Evolutionary conservation across 64 coral and sea anemone species (phyloP), one percentile per base, ranked within the genome.

Genomic region (Dendrophyllia cribrosa): DNA sequence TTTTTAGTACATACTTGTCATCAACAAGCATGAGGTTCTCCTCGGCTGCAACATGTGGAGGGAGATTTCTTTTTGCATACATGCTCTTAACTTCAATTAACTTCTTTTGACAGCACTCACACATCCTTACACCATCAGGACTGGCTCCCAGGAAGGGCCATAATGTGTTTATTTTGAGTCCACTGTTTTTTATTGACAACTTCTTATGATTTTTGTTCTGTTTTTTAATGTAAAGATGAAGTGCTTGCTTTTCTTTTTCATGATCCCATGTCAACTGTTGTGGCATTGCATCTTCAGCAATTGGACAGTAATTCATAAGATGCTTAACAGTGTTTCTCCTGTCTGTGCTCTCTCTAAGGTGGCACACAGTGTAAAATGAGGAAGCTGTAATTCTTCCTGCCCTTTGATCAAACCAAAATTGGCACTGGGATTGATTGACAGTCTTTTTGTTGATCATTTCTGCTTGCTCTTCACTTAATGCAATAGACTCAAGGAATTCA

Each of bases 11-110:
- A 23, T 55, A 74, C 16, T 74, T 47, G 43, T 55, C 49, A 77
- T 22, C 74, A 6, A 77, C 74, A 53, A 52, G 20, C 74, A 55
- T 21, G 74, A 77, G 74, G 5, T 77, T n/a, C 43, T 76, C 86
- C 70, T 58, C 17, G 15, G 86, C 86, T 75, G 86, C 86, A 88
- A 88, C 86, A 12, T 88, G 70, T 75, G 71, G 86, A 43, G 56
- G 46, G 12, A 88, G 73, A 60, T 72, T 67, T 51, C 83, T 19
- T 70, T 86, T 86, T 66, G 83, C 70, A 75, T 88, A 88, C 43
- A 88, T 72, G 73, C 86, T 88, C 58, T 88, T 88, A 16, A 88
- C 16, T 72, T 88, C 86, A 75, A 88, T 21, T 23, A 74, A 50
- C n/a, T 62, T 55, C 59, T 88, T 88, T 13, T 74, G 51, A 21